Evolutionary conservation across 2,888 invertebrate genomes (phyloP), one percentile per base, ranked within the genome.

Genomic region (Hypercompe scribonia): DNA sequence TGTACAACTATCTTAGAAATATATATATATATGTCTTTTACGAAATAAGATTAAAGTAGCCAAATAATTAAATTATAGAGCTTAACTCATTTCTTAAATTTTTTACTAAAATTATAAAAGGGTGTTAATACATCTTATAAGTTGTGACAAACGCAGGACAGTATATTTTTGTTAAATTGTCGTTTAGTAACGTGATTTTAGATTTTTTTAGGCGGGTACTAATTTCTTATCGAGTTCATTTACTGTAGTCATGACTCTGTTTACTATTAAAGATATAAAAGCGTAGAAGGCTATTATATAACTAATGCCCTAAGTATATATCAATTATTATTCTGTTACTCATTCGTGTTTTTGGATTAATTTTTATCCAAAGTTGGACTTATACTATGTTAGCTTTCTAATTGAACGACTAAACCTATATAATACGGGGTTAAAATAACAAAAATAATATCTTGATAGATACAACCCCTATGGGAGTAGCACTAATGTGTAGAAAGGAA

Each of bases 401-500:
- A 71, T 71, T 74, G 18, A 80, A 76, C 58, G 46, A 73, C 75
- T 75, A 77, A n/a, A 18, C 69, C 67, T 78, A 82, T 78, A 82
- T 72, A 76, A 74, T 69, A 69, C 21, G 39, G 33, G 65, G 39
- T 78, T 75, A 78, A 50, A 72, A 75, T 58, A 68, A 72, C 66
- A 77, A 73, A 58, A 77, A 74, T 66, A 33, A 65, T 69, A 78
- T 72, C 76, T 71, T 71, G 76, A 79, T 76, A 74, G 70, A 67
- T 68, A 76, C 78, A 71, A 31, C 31, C 31, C 31, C 28, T 61
- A 61, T 61, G 61, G 31, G 31, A 61, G 61, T 31, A 61, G 31
- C 8, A 28, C 61, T 61, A 31, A 61, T 31, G 75, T 79, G 84
- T 75, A 74, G 75, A 86, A 86, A 87, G 86, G 85, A 90, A 90